Evolutionary conservation across 2,888 invertebrate species (phyloP), one percentile per base, ranked within the genome.

Genomic region (Eupithecia exiguata): DNA sequence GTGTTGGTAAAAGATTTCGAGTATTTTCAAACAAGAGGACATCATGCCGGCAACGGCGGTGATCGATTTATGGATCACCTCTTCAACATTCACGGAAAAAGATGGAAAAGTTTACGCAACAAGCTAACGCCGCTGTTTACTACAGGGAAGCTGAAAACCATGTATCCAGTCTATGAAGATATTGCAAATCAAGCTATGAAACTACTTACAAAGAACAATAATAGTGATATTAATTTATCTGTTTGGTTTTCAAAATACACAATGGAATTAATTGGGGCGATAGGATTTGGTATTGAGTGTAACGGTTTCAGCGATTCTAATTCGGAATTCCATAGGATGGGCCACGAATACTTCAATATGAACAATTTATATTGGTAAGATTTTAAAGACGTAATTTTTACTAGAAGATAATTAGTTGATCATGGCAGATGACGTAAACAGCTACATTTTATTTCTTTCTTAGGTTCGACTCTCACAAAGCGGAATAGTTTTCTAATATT

Each of bases 51-150:
- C 74, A 96, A 96, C 70, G 88, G 94, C 21, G 94, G 95, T 25
- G 96, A 96, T 86, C 96, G 95, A 0, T 79, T 96, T 53, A 95
- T 96, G 10, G 95, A 93, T 0, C 95, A 96, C 85, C 85, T 97
- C 7, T 96, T 96, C 80, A 92, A 95, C 74, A 84, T 95, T 63
- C 91, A 92, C 67, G 96, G 95, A 0, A 89, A 94, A 12, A 91
- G 94, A 69, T 97, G 97, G 97, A 96, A 95, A 82, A 93, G 91
- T 68, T 86, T 97, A 38, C 92, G 97, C 21, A 80, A 93, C 0
- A 96, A 96, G 81, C 88, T 97, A 82, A 95, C 96, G 0, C 96
- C 96, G 0, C 95, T 96, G 0, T 97, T 96, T 83, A 95, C 96
- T 0, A 95, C 96, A 0, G 96, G 95, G 10, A 96, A 96, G 87